Conservation (phyloP, 1,140 invertebrate genomes). For the Lordiphosa mommai region DNA sequence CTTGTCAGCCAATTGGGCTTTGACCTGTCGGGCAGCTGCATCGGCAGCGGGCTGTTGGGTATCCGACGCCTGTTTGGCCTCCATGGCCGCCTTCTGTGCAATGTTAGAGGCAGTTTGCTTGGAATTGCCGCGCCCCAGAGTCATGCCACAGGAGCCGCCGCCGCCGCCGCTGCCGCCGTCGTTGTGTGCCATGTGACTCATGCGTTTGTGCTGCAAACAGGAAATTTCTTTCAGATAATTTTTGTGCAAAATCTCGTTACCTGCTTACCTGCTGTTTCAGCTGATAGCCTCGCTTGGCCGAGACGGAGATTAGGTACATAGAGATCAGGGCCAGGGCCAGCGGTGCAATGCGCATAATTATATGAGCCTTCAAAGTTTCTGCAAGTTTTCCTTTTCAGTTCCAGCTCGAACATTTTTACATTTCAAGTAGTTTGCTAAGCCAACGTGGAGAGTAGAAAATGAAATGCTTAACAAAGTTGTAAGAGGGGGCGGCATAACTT, state of each 20-base stretch:
- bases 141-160: neutral
- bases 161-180: neutral
- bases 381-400: slow-evolving; percentile 55
- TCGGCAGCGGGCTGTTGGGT: slow-evolving; percentile 84
- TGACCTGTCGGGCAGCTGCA: slow-evolving; percentile 84
- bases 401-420: slow-evolving; percentile 60
- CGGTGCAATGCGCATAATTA: slow-evolving; percentile 58
- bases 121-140: neutral
- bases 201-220: neutral
- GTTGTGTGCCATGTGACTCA: neutral
- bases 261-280: neutral
- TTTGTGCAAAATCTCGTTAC: neutral
- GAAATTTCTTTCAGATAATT: neutral
- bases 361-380: slow-evolving; percentile 59
- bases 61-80: slow-evolving; percentile 84
- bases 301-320: slow-evolving; percentile 16
- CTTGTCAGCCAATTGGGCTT: slow-evolving; percentile 84
- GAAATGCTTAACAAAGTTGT: slow-evolving; percentile 45
- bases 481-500: slow-evolving; percentile 52
- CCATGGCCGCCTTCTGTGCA: slow-evolving; percentile 84
- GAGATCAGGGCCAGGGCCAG: slow-evolving; percentile 20
- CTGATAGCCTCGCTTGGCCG: neutral
- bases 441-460: slow-evolving; percentile 48
- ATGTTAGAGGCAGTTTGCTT: slow-evolving; percentile 81
- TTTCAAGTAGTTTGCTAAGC: slow-evolving; percentile 70